Base-by-base conservation (phyloP, 2,113 vertebrate species). In the Protomyctophum bolini region DNA sequence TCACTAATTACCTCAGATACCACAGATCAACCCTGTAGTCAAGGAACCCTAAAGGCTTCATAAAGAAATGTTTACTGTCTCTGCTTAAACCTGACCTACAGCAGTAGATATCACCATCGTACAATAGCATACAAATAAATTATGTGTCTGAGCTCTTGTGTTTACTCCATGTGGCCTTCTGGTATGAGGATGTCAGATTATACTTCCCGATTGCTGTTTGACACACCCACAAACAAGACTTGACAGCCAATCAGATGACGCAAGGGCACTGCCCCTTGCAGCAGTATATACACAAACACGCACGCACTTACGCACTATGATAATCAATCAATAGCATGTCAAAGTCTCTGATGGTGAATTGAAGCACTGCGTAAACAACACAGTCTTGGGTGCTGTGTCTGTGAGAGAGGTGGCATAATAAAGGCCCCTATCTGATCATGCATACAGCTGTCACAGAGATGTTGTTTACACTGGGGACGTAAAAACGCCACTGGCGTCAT, bases 121-220 rank as follows among this genome's bases (percentile, higher is more conserved):
- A 21, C 21, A 21, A 21, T 21, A 21, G 21, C 21, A 21, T 21
- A 21, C 21, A 21, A 21, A 21, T 21, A 21, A 21, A 21, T 21
- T 1, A 21, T 21, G 21, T 21, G 21, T 21, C 21, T 21, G 21
- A 21, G 21, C 21, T 59, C 63, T 64, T 81, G 60, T 86, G 80
- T 89, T 89, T 79, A 87, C 83, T 82, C 82, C 82, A 89, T 89
- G 86, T 86, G 87, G 80, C 60, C 62, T 55, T 80, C 57, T 80
- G 70, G 71, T 78, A 60, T 12, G 68, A 76, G 75, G 75, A 82
- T 75, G 72, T 76, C 69, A 67, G 62, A 14, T 66, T 79, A 48
- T 47, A 81, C 79, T 91, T 91, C 88, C 90, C 63, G 73, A 72
- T 68, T 50, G 45, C 6, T 8, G 33, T 0, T 3, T 0, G 67